These are phyloP conservation scores for Eurytoma adleriae DNA, from an alignment of 2,888 invertebrate genomes.

Conservation along the genomic window DNA sequence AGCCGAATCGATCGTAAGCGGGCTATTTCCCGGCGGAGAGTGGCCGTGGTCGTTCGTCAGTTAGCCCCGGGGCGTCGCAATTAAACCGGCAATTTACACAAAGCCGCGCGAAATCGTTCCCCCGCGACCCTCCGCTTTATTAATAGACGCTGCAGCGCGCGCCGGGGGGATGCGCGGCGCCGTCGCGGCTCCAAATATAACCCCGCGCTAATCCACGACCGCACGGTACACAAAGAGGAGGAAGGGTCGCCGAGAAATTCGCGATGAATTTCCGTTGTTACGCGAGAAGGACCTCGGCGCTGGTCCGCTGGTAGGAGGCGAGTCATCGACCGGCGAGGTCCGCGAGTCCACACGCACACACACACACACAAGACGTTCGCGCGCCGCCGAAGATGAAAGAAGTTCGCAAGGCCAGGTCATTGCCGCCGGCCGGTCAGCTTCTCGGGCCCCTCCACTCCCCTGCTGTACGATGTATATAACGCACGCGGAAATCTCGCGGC, in stretches of 20 bases:
- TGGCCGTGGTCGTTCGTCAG: too few relatives aligned
- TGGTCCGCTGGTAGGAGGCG: constrained; percentile 36
- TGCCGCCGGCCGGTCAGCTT: constrained; percentile 61
- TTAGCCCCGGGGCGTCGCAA: too few relatives aligned
- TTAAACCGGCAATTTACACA: too few relatives aligned
- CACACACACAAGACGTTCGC: neutral
- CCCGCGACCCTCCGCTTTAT: neutral
- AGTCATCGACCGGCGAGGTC: constrained; percentile 47
- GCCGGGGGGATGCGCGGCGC: too few relatives aligned
- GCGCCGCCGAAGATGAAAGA: constrained; percentile 64
- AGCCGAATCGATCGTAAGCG: too few relatives aligned
- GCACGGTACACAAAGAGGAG: neutral
- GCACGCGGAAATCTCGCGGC: neutral
- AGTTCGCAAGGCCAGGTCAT: constrained; percentile 70
- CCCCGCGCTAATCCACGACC: constrained; percentile 35
- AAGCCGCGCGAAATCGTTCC: neutral
- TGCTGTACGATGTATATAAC: constrained; percentile 6
- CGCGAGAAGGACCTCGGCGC: constrained; percentile 32
- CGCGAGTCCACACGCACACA: constrained; percentile 27
- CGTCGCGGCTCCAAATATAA: constrained; percentile 34
- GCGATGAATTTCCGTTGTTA: constrained; percentile 10
- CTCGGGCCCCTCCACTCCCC: neutral
- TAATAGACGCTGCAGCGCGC: neutral
- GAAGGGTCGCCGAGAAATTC: neutral
- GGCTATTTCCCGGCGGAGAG: too few relatives aligned